Base-by-base conservation (phyloP, 2,888 invertebrate genomes). In the Ephialtes manifestator region DNA sequence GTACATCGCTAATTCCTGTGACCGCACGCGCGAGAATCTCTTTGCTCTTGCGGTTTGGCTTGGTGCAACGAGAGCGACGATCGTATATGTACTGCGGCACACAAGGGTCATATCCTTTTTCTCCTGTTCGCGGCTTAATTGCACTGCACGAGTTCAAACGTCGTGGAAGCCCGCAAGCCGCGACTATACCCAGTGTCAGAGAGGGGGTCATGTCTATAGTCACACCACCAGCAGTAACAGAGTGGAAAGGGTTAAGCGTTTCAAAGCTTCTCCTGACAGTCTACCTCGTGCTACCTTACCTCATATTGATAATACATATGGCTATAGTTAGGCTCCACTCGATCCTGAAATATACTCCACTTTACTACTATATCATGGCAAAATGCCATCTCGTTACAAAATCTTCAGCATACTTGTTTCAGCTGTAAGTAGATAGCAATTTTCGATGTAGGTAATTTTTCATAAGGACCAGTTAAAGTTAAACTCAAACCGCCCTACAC, bases 91-190 rank as follows among this genome's bases (percentile, higher is more conserved):
- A 65, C 35, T 35, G 51, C 51, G 18, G 20, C 24, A 48, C 31
- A 20, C 51, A 31, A 35, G 65, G 51, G 65, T 65, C 72, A 71
- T 77, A 60, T 78, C 60, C 67, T n/a, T 78, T 74, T 74, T 68
- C 46, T 71, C 46, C 72, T n/a, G 65, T 72, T 39, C 65, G 72
- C 55, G 72, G 78, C 78, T 83, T 78, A 83, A 83, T 83, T 83
- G 83, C 83, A 18, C 72, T 51, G 78, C 76, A 58, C 58, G 58
- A 67, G 78, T 78, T 83, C 68, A 83, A 83, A 83, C 78, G 68
- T 67, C 67, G 58, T 5, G 71, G 65, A 78, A 83, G 77, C 83
- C 78, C 78, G 51, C 60, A 78, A 83, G 78, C 81, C 81, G 43
- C 75, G 70, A 53, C 18, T 39, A 51, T n/a, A n/a, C n/a, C 53